phyloP scores from a whole-genome alignment of 2,797 vertebrate species.

The Clarias fuscus region DNA sequence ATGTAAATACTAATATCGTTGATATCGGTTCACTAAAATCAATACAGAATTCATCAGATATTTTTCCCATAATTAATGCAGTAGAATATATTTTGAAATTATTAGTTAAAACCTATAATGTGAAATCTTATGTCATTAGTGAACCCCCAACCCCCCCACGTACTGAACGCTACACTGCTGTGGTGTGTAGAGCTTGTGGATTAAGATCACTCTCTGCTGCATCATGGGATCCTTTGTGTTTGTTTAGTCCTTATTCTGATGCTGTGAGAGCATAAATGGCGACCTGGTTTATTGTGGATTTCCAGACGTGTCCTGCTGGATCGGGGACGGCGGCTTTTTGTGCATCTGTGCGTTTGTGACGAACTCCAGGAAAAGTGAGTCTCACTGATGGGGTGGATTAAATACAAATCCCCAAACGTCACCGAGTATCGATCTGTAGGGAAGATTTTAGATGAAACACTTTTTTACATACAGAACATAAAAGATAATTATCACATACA shows the following conservation, averaged over 20 bases:
- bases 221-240: not conserved
- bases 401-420: not conserved
- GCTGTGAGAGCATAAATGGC: not conserved
- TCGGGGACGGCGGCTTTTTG: not conserved
- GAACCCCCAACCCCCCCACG: no score
- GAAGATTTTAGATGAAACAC: not conserved
- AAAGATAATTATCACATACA: not conserved
- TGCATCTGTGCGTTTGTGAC: not conserved
- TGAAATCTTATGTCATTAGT: not conserved
- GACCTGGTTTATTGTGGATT: not conserved
- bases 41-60: not conserved
- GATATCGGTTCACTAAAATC: not conserved
- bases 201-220: not conserved
- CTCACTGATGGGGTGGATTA: not conserved
- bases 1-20: not conserved
- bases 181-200: not conserved
- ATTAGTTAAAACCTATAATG: not conserved
- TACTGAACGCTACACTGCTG: not conserved
- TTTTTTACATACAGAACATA: not conserved
- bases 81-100: not conserved
- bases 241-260: not conserved
- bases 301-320: not conserved
- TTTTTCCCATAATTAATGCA: not conserved
- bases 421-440: not conserved
- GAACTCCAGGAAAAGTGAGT: not conserved